These are phyloP conservation scores for Aphis craccivora DNA, from an alignment of 1,140 invertebrate genomes.

Conservation along the genomic window DNA sequence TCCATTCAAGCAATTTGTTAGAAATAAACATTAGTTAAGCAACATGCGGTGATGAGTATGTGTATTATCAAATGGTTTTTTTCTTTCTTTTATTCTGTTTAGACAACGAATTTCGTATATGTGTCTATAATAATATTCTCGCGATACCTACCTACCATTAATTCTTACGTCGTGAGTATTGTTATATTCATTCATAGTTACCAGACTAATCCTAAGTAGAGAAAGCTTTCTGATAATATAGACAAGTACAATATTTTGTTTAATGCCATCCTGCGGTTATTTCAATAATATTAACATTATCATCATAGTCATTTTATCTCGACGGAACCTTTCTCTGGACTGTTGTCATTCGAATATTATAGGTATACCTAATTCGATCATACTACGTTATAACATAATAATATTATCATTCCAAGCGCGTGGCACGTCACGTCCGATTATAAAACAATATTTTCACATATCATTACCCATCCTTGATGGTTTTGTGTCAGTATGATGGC, in stretches of 20 bases:
- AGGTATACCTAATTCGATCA: not conserved
- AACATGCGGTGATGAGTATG: not conserved
- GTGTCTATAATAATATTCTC: not conserved
- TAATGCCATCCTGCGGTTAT: constrained; percentile 19
- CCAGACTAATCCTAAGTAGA: not conserved
- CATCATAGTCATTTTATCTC: not conserved
- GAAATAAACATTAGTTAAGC: not conserved
- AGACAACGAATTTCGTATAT: not conserved
- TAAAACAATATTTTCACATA: constrained; percentile 7
- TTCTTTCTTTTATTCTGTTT: not conserved
- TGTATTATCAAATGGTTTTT: not conserved
- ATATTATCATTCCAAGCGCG: not conserved
- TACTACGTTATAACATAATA: not conserved
- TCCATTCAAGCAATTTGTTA: not conserved
- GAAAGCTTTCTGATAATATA: not conserved
- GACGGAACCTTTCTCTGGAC: not conserved
- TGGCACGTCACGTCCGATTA: not conserved
- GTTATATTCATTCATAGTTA: not conserved
- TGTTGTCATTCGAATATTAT: constrained; percentile 3
- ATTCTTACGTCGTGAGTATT: not conserved
- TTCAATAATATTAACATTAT: not conserved
- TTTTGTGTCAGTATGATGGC: not conserved
- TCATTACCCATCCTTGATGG: not conserved
- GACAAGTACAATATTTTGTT: not conserved
- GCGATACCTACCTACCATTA: not conserved